Conservation (phyloP, 2,797 vertebrate species). For the Eutrigla gurnardus region DNA sequence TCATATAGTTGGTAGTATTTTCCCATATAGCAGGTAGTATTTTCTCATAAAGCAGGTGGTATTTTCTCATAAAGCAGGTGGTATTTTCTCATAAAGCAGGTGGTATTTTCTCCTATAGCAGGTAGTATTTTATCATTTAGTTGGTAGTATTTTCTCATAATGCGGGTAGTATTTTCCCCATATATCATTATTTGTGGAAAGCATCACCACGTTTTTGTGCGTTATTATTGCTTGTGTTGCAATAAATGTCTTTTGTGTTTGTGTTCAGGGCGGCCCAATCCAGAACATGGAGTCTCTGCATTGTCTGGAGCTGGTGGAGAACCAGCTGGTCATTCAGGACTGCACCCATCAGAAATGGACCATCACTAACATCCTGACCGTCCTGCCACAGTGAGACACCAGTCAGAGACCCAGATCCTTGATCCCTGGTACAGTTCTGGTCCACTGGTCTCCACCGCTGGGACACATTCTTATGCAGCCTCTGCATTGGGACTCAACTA, state of each 20-base stretch:
- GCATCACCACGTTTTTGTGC: too few relatives aligned
- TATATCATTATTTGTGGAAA: not conserved
- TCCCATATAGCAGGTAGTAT: not conserved
- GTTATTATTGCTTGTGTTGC: not conserved
- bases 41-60: not conserved
- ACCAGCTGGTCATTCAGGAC: constrained; percentile 91
- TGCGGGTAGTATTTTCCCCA: constrained; percentile 1
- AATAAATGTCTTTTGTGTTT: constrained; percentile 24
- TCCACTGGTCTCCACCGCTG: not conserved
- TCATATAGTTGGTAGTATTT: not conserved
- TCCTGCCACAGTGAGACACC: constrained; percentile 70
- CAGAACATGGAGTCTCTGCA: constrained; percentile 93
- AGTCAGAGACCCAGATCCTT: not conserved
- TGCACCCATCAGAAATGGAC: constrained; percentile 94
- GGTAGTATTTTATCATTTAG: not conserved
- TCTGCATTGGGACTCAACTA: too few relatives aligned
- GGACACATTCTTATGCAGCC: too few relatives aligned
- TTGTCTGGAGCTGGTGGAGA: constrained; percentile 93
- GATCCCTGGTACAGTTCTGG: constrained; percentile 14
- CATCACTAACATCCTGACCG: constrained; percentile 91
- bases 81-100: not conserved
- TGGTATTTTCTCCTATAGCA: not conserved
- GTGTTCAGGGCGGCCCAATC: constrained; percentile 90
- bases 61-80: not conserved
- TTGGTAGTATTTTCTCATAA: not conserved